Base-by-base conservation (phyloP, 2,888 invertebrate species). In the Andrena flavipes region DNA sequence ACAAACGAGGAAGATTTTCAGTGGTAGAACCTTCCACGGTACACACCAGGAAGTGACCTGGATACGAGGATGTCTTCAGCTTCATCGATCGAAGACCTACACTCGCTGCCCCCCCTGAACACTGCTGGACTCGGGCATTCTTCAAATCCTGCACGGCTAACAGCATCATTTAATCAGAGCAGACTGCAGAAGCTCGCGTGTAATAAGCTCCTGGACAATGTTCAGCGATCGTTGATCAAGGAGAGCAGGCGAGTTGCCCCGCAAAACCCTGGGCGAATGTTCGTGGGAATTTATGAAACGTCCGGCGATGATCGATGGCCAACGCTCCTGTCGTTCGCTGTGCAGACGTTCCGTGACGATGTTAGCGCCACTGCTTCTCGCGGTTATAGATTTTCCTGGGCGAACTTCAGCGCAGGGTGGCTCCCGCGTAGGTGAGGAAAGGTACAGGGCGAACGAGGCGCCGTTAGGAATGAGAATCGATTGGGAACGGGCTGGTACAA, bases 321-420 rank as follows among this genome's bases (percentile, higher is more conserved):
- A 35, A 64, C 35, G 13, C 20, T 64, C 33, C 23, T 64, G 56
- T 20, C 65, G 29, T 64, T 63, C 63, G 29, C 51, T 20, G 30
- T 33, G 62, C 64, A 49, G 10, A 26, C 71, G 54, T 56, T 56
- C 54, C 20, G 42, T 42, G 26, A 59, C 33, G 33, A 30, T 62
- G 49, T 67, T 33, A 68, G 33, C 29, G 10, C 8, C 30, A 20
- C 33, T 54, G 64, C 13, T 48, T 42, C 35, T 35, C 51, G 54
- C 72, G 56, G 65, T 73, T 73, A 73, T 56, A 65, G 65, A 73
- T 65, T 65, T 65, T 65, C 48, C 65, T 16, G 56, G 42, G 8
- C 56, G 8, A 20, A 73, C 42, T 59, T 59, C 20, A 35, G 35
- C 35, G 16, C 26, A 26, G 42, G 30, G 26, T 23, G 26, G 20